Conservation (phyloP, 1,140 invertebrate genomes). For the Temnothorax nylanderi region DNA sequence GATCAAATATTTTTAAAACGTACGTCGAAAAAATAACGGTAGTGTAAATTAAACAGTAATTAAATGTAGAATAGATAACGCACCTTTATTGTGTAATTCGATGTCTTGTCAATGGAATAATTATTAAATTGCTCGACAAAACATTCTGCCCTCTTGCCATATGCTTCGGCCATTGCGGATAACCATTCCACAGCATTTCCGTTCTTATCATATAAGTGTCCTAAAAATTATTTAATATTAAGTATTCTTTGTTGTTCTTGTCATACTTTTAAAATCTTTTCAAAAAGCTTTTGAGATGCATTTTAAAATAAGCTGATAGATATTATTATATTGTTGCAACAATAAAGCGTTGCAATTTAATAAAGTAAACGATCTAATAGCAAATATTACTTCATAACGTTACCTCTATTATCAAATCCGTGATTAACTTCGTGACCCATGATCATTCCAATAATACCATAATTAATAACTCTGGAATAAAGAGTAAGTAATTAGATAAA, state of each 20-base stretch:
- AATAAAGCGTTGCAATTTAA: not conserved
- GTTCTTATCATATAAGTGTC: conserved; percentile 31
- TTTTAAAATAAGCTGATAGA: not conserved
- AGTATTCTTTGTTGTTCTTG: too few relatives aligned
- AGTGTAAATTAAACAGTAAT: not conserved
- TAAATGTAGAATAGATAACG: not conserved
- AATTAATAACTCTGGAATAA: conserved; percentile 60
- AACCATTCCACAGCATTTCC: conserved; percentile 61
- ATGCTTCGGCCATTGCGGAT: conserved; percentile 53
- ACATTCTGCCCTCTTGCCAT: conserved; percentile 44
- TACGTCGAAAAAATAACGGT: too few relatives aligned
- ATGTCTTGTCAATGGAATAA: conserved; percentile 34
- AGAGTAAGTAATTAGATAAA: not conserved
- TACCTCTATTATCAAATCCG: conserved; percentile 64
- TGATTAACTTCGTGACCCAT: conserved; percentile 70
- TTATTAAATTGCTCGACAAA: conserved; percentile 63
- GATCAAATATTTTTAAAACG: not conserved
- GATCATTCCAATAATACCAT: conserved; percentile 61
- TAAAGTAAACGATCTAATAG: not conserved
- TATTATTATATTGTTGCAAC: not conserved
- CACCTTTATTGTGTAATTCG: not conserved
- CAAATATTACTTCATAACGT: not conserved
- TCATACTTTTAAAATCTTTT: not conserved
- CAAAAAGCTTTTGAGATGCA: not conserved
- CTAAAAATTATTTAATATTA: conserved; percentile 26